Conservation (phyloP, 2,113 vertebrate genomes). For the Dromiciops gliroides region DNA sequence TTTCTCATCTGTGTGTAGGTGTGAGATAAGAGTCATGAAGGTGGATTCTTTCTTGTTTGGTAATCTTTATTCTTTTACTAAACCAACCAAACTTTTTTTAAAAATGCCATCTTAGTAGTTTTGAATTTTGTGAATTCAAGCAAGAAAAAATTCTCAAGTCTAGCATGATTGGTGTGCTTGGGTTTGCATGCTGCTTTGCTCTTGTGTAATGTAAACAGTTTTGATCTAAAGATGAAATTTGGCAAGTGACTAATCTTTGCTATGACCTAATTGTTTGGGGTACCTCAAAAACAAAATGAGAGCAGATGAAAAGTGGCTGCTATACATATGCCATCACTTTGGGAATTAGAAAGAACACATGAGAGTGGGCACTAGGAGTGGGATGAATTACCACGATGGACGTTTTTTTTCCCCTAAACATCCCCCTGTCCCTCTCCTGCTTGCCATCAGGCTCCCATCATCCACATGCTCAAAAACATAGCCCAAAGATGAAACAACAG, state of each 20-base stretch:
- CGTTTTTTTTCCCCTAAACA: neutral
- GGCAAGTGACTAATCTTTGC: neutral
- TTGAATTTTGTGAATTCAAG: neutral
- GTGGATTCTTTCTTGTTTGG: neutral
- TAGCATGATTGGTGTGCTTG: neutral
- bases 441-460: rapidly evolving
- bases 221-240: slow-evolving; percentile 46
- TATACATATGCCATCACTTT: rapidly evolving
- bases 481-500: neutral
- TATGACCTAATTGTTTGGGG: slow-evolving; percentile 24
- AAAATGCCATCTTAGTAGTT: rapidly evolving
- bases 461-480: too few species aligned
- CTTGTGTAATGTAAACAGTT: slow-evolving; percentile 1
- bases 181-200: slow-evolving; percentile 3
- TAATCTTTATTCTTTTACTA: neutral
- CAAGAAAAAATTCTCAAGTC: neutral
- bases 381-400: neutral
- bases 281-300: neutral
- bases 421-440: neutral
- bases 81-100: rapidly evolving
- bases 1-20: rapidly evolving
- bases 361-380: neutral
- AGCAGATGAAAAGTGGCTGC: neutral
- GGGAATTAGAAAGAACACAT: neutral
- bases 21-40: rapidly evolving